Evolutionary conservation across 2,888 invertebrate genomes (phyloP).

Genomic region (Metellina segmentata): DNA sequence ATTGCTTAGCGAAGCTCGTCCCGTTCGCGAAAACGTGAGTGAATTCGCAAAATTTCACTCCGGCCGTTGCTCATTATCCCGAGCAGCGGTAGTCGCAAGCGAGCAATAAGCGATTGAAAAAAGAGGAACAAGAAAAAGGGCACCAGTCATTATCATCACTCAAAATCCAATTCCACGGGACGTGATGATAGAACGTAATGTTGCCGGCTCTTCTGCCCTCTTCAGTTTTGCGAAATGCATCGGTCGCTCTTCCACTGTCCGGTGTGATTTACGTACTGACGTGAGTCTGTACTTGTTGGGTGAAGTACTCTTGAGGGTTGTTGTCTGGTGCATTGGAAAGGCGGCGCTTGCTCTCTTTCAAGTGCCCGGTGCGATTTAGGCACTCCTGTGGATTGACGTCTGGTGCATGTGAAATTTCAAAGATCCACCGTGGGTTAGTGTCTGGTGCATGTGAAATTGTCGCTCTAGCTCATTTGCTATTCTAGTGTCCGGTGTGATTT

Average conservation of each 20-base stretch:
- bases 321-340: too few relatives aligned
- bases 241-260: not conserved
- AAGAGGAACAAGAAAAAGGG: not conserved
- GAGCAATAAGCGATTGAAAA: slow-evolving; percentile 45
- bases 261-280: too few relatives aligned
- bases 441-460: too few relatives aligned
- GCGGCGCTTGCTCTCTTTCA: too few relatives aligned
- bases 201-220: slow-evolving; percentile 23
- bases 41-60: slow-evolving; percentile 54
- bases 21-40: slow-evolving; percentile 55
- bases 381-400: too few relatives aligned
- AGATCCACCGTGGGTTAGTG: too few relatives aligned
- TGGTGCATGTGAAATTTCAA: too few relatives aligned
- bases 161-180: slow-evolving; percentile 67
- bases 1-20: slow-evolving; percentile 32
- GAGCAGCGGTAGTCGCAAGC: slow-evolving; percentile 13
- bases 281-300: too few relatives aligned
- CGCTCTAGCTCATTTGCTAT: too few relatives aligned
- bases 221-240: slow-evolving; percentile 4
- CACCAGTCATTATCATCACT: slow-evolving; percentile 66
- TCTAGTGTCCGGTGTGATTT: too few relatives aligned
- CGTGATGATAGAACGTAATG: slow-evolving; percentile 69
- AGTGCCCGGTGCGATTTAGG: too few relatives aligned
- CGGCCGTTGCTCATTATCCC: slow-evolving; percentile 31
- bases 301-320: too few relatives aligned